phyloP scores from a whole-genome alignment of 2,113 vertebrate genomes.

The Phyllopteryx taeniolatus region DNA sequence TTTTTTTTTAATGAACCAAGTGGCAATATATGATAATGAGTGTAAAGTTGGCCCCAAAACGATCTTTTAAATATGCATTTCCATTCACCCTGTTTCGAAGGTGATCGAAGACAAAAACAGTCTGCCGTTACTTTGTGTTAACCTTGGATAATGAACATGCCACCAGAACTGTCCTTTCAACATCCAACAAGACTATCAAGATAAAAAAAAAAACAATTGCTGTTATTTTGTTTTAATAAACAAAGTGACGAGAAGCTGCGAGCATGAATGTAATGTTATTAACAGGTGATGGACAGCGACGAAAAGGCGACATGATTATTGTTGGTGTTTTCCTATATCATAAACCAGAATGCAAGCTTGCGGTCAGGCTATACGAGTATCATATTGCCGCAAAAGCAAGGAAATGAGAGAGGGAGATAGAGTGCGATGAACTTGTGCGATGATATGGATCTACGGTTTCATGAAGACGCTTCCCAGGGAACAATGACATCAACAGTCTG shows the following conservation, averaged over 20 bases:
- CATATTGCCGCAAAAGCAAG: constrained; percentile 40
- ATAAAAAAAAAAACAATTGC: not conserved
- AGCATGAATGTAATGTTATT: not conserved
- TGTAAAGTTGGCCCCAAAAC: too few species aligned
- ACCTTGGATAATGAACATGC: too few species aligned
- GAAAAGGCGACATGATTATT: constrained; percentile 56
- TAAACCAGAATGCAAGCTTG: constrained; percentile 34
- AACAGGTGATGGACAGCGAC: not conserved
- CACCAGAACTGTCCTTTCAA: too few species aligned
- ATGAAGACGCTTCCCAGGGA: constrained; percentile 46
- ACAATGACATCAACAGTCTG: constrained; percentile 52
- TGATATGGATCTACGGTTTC: constrained; percentile 50
- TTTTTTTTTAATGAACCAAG: too few species aligned
- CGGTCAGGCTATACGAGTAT: constrained; percentile 44
- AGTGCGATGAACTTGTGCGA: constrained; percentile 36
- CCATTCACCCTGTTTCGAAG: too few species aligned
- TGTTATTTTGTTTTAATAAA: not conserved
- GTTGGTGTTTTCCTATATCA: constrained; percentile 33
- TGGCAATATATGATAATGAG: too few species aligned
- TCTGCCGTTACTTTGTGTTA: too few species aligned
- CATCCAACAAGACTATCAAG: not conserved
- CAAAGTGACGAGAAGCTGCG: not conserved
- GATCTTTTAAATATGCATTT: too few species aligned
- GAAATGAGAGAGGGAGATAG: constrained; percentile 23
- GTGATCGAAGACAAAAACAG: too few species aligned